Evolutionary conservation across 2,113 vertebrate genomes (phyloP), one percentile per base, ranked within the genome.

Genomic region (Trachemys scripta): DNA sequence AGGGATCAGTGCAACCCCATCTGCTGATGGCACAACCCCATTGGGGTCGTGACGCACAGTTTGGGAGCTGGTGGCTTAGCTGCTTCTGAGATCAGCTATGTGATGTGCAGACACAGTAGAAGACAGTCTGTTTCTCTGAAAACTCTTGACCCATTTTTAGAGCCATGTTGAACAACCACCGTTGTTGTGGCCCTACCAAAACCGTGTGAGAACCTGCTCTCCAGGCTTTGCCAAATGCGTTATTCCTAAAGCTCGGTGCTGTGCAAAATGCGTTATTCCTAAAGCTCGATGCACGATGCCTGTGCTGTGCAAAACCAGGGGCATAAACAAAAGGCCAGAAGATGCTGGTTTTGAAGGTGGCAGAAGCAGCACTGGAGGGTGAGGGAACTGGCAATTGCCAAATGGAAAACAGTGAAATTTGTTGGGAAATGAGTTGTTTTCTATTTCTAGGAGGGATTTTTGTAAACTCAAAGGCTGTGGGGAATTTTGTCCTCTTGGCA

Each of bases 211-310:
- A 85, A 84, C 42, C 53, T 4, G 11, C 0, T 2, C 45, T 0
- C 0, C 84, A 90, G 90, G 65, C 47, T 89, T 29, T 57, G 83
- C 4, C 29, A 69, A 0, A 0, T 11, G 31, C 47, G 19, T 69
- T 0, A 0, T 3, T 82, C 42, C n/a, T 47, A 10, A 4, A 0
- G 0, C 31, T 47, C 22, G 0, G 0, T 85, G 42, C 42, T 42
- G 42, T 42, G 42, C 42, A 42, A 78, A 0, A 0, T 11, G 31
- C 47, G 19, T 69, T 0, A 0, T 3, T 82, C 42, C n/a, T 47
- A 10, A 4, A 0, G 0, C 31, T 47, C 22, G 0, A 0, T 85
- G 42, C 42, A 42, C 0, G 1, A 69, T 62, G 84, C n/a, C 80
- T 75, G 65, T 49, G 13, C 69, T 0, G 35, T n/a, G 65, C 65